Evolutionary conservation across 2,797 vertebrate genomes (phyloP).

Genomic region (Rhodeus uyekii): DNA sequence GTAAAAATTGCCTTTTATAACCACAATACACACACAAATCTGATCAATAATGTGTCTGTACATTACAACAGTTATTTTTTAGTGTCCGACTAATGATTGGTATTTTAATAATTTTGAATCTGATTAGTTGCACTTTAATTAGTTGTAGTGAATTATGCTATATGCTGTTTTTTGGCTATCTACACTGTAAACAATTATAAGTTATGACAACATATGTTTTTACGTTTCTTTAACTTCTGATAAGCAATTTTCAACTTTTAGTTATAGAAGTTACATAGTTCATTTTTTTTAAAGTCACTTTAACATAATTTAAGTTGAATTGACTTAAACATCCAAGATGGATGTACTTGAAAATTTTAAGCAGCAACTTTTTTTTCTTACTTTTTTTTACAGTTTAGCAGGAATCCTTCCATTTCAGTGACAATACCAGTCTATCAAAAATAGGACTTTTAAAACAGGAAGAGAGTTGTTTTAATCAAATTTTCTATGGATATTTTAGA

Average conservation of each 20-base stretch:
- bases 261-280: no score
- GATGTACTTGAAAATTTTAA: no score
- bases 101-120: background rate
- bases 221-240: no score
- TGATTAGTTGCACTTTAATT: background rate
- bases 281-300: no score
- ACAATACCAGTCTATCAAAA: background rate
- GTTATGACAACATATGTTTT: no score
- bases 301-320: no score
- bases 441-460: background rate
- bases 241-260: no score
- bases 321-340: no score
- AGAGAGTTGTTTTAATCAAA: background rate
- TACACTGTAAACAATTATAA: no score
- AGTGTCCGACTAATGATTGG: background rate
- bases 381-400: no score
- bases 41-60: no score
- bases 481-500: constrained; percentile 1
- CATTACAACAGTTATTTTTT: background rate
- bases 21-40: background rate
- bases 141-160: background rate
- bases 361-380: no score
- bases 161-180: background rate
- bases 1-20: background rate
- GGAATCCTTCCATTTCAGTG: background rate